Conservation (phyloP, 2,888 invertebrate genomes). For the Cryptocephalus moraei region DNA sequence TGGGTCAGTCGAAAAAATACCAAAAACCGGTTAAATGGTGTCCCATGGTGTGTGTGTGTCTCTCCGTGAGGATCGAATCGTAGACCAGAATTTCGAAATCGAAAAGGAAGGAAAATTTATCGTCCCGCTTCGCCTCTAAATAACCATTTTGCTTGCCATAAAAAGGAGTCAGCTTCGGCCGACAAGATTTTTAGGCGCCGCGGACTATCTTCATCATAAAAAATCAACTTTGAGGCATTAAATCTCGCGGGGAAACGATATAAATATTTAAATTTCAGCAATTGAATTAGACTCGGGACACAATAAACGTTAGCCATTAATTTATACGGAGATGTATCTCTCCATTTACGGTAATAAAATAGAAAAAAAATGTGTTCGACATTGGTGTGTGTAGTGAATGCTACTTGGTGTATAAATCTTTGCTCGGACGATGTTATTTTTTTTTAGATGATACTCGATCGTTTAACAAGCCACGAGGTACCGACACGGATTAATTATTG, state of each 20-base stretch:
- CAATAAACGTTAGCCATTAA: slow-evolving; percentile 19
- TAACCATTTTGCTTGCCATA: slow-evolving; percentile 6
- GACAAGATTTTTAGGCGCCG: slow-evolving; percentile 8
- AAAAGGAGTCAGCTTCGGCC: slow-evolving; percentile 4
- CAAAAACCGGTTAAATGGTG: no score
- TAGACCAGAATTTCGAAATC: not conserved
- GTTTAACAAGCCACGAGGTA: no score
- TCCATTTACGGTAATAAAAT: not conserved
- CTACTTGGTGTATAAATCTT: not conserved
- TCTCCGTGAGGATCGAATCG: no score
- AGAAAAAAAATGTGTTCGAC: not conserved
- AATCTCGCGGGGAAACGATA: slow-evolving; percentile 21
- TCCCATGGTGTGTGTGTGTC: no score
- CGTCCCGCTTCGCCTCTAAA: not conserved
- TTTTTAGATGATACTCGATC: no score
- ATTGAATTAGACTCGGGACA: slow-evolving; percentile 18
- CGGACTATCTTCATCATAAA: slow-evolving; percentile 27
- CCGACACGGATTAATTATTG: no score
- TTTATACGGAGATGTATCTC: slow-evolving; percentile 2
- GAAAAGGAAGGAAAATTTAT: not conserved
- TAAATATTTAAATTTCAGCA: slow-evolving; percentile 25
- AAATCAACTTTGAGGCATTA: slow-evolving; percentile 16
- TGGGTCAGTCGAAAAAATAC: no score
- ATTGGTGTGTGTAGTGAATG: not conserved
- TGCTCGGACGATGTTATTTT: no score